Conservation (phyloP, 2,113 vertebrate species). For the Gallinago paraguaiae region DNA sequence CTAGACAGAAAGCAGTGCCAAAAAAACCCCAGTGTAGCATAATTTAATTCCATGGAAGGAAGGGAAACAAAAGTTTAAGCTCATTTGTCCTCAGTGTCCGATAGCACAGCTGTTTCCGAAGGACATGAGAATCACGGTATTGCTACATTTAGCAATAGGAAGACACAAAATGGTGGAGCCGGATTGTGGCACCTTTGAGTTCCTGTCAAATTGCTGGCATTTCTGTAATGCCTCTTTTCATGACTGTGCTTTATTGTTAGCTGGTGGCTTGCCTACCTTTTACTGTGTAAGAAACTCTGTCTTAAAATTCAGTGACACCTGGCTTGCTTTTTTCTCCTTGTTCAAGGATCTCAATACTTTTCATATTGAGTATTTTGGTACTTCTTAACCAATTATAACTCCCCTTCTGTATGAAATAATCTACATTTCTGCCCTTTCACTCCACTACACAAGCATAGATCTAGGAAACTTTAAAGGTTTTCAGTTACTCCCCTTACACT, state of each 20-base stretch:
- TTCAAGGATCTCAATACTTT: background rate
- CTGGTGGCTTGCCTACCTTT: background rate
- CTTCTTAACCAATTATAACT: background rate
- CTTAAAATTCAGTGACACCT: background rate
- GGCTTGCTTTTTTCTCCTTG: background rate
- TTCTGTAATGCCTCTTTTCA: background rate
- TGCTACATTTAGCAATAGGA: background rate
- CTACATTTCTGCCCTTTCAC: background rate
- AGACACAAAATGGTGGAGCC: background rate
- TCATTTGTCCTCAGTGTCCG: background rate
- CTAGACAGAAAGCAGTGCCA: background rate
- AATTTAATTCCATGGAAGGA: background rate
- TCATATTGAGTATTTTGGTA: background rate
- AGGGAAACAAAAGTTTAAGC: background rate
- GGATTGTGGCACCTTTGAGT: background rate
- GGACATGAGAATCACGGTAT: background rate
- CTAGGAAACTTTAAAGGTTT: background rate
- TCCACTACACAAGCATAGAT: background rate
- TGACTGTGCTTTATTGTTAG: background rate
- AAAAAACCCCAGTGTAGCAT: background rate
- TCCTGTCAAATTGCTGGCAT: background rate
- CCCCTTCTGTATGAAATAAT: background rate
- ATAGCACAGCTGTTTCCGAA: background rate
- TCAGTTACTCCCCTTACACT: background rate
- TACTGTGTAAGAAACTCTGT: background rate